Percentiles rank a stretch among this genome's conserved stretches.
phyloP scores from a whole-genome alignment of 2,888 invertebrate species.

The Coleophora flavipennella region DNA sequence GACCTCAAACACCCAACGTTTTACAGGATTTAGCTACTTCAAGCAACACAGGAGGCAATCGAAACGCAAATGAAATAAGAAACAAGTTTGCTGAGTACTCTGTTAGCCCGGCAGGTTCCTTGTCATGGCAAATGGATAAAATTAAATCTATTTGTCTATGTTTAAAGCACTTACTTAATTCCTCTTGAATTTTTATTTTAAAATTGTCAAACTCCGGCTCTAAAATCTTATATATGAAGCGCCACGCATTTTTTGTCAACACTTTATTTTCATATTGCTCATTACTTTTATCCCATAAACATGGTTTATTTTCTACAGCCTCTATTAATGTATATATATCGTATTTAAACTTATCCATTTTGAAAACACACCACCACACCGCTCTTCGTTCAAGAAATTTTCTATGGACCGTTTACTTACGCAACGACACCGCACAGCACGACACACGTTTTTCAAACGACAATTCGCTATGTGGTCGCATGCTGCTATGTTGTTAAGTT shows the following conservation, averaged over 20 bases:
- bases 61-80: slow-evolving; percentile 10
- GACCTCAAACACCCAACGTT: slow-evolving; percentile 5
- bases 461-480: no score
- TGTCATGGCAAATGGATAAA: slow-evolving; percentile 10
- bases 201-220: slow-evolving; percentile 6
- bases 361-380: no score
- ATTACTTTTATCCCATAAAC: slow-evolving; percentile 9
- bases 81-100: slow-evolving; percentile 8
- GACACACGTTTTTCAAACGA: no score
- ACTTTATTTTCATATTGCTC: slow-evolving; percentile 6
- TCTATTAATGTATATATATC: slow-evolving; percentile 6
- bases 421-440: no score
- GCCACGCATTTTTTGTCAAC: slow-evolving; percentile 6
- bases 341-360: no score
- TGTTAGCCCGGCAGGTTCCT: slow-evolving; percentile 7
- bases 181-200: slow-evolving; percentile 6
- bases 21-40: slow-evolving; percentile 4
- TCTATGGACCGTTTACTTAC: no score
- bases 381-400: no score
- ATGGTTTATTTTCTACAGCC: slow-evolving; percentile 6
- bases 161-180: slow-evolving; percentile 7
- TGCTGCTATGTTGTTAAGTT: no score
- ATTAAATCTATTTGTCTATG: slow-evolving; percentile 8
- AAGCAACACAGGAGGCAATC: slow-evolving; percentile 3
- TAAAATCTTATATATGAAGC: slow-evolving; percentile 7